phyloP scores from a whole-genome alignment of 53 echinoderm and acorn worm genomes.

The Henricia sp. region DNA sequence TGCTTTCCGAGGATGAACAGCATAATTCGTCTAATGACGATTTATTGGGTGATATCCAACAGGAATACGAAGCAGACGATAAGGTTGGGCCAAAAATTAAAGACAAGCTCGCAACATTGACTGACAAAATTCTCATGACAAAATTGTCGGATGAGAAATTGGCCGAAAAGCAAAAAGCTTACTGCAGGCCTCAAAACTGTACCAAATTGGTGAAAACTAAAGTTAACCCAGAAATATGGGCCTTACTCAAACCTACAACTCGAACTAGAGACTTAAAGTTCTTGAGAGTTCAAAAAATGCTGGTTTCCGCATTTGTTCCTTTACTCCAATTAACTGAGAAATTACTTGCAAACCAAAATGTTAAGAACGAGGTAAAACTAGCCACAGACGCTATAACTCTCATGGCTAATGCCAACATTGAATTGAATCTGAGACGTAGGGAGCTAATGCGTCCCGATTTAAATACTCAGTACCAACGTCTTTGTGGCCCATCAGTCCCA shows the following conservation, averaged over 20 bases:
- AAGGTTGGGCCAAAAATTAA: not conserved
- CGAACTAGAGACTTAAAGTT: not conserved
- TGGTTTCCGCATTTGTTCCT: not conserved
- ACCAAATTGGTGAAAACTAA: not conserved
- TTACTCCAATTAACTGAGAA: conserved; percentile 20
- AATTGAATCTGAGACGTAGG: conserved; percentile 28
- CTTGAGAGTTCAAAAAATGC: not conserved
- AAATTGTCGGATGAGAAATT: not conserved
- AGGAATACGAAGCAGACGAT: too few species aligned
- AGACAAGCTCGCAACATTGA: not conserved
- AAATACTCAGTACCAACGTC: conserved; percentile 8
- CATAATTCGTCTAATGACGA: too few species aligned
- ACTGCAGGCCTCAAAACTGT: conserved; percentile 27
- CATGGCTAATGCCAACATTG: conserved; percentile 39
- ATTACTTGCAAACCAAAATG: not conserved
- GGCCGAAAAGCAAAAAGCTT: conserved; percentile 11
- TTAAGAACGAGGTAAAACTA: not conserved
- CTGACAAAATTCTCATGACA: not conserved
- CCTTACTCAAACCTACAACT: not conserved
- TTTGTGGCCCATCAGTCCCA: conserved; percentile 28
- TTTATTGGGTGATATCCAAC: too few species aligned
- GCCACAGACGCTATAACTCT: conserved; percentile 11
- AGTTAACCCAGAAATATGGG: conserved; percentile 13
- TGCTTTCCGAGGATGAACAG: too few species aligned
- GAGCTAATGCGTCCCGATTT: conserved; percentile 54